A percentile compares a stretch with the other conserved stretches of the same genome.
phyloP scores from a whole-genome alignment of 2,888 invertebrate species.

The Boloria selene region DNA sequence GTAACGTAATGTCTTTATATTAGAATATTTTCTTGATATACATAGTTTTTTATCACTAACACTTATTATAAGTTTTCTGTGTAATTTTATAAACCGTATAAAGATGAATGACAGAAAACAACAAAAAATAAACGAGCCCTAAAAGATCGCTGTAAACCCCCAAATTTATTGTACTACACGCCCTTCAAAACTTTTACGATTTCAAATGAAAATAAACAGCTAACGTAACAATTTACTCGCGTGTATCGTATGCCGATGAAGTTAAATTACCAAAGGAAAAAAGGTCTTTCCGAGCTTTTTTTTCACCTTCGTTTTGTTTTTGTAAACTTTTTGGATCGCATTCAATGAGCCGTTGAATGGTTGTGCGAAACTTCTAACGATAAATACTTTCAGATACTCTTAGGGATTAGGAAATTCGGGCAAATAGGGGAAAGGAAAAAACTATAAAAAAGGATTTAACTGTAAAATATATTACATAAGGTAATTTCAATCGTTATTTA shows the following conservation, averaged over 20 bases:
- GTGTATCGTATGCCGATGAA: slow-evolving; percentile 41
- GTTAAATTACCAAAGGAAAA: slow-evolving; percentile 45
- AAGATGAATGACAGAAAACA: slow-evolving; percentile 1
- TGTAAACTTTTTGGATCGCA: slow-evolving; percentile 44
- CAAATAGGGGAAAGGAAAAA: neutral
- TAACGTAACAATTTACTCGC: slow-evolving; percentile 35
- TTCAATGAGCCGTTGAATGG: slow-evolving; percentile 47
- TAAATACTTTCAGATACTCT: slow-evolving; percentile 37
- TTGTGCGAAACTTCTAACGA: slow-evolving; percentile 39
- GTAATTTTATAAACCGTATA: neutral
- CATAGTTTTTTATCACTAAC: too few species aligned
- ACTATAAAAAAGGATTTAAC: too few species aligned
- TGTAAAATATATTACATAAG: too few species aligned
- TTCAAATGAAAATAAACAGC: slow-evolving; percentile 35
- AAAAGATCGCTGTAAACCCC: slow-evolving; percentile 22
- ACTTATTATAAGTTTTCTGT: neutral
- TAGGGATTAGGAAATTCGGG: slow-evolving; percentile 27
- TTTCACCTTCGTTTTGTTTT: slow-evolving; percentile 43
- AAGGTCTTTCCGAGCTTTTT: slow-evolving; percentile 42
- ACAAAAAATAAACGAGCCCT: slow-evolving; percentile 2
- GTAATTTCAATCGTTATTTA: too few species aligned
- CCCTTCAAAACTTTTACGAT: slow-evolving; percentile 35
- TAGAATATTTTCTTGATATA: too few species aligned
- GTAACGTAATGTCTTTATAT: too few species aligned
- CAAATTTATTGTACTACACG: slow-evolving; percentile 29